Conservation (phyloP, 2,797 vertebrate genomes). For the Capromys pilorides region DNA sequence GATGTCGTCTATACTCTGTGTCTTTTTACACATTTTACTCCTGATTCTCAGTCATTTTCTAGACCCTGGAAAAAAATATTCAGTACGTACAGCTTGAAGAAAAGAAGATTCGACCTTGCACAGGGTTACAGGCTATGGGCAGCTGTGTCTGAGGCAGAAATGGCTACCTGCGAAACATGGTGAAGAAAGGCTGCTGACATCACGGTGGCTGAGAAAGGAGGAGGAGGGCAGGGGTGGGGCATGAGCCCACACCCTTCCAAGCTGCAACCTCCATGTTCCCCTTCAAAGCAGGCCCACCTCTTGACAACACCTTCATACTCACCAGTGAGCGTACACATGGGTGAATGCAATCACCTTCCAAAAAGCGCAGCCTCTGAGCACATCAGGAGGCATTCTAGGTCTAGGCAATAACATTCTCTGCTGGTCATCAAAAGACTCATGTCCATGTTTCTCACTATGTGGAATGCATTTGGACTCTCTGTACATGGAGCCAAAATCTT, state of each 20-base stretch:
- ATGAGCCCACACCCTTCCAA: background rate
- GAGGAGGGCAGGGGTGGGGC: background rate
- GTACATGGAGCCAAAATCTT: background rate
- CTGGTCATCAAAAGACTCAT: background rate
- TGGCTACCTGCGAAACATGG: fast-evolving
- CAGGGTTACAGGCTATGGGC: background rate
- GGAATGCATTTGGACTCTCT: background rate
- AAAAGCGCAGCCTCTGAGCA: background rate
- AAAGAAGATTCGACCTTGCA: background rate
- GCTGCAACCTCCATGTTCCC: background rate
- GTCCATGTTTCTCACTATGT: background rate
- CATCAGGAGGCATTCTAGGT: background rate
- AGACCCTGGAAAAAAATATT: background rate
- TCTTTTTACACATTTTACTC: background rate
- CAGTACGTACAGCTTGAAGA: background rate
- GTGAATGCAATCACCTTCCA: background rate
- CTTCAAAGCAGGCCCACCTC: background rate
- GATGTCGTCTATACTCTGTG: background rate
- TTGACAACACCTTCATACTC: background rate
- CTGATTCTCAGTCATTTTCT: background rate
- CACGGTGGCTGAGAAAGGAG: background rate
- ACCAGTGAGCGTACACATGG: background rate
- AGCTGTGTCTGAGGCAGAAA: background rate
- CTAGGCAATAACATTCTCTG: background rate
- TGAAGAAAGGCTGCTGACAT: background rate